Evolutionary conservation across 1,140 invertebrate genomes (phyloP).

Genomic region (Atta colombica): DNA sequence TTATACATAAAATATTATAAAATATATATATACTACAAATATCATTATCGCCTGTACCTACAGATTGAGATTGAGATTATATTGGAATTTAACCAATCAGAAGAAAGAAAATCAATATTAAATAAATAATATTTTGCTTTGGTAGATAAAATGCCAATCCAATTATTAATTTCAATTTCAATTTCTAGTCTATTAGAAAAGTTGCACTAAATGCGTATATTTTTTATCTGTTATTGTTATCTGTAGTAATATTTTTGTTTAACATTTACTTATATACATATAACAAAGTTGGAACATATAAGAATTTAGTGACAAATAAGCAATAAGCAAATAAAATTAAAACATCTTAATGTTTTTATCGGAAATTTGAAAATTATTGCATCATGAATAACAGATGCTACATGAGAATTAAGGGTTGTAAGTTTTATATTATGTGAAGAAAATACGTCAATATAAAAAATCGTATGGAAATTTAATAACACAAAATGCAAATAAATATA

Average conservation of each 20-base stretch:
- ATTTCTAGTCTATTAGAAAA: background rate
- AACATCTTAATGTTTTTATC: background rate
- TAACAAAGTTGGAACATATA: background rate
- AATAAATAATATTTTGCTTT: no score
- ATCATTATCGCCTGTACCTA: no score
- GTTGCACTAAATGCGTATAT: background rate
- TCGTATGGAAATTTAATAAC: background rate
- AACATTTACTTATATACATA: background rate
- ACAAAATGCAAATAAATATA: background rate
- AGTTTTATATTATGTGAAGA: background rate
- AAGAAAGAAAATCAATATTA: no score
- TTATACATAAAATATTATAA: background rate
- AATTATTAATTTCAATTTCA: no score
- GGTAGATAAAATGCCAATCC: no score
- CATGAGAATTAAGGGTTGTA: no score
- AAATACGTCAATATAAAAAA: background rate
- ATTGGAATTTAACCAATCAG: no score
- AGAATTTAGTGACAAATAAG: background rate
- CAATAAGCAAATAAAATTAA: background rate
- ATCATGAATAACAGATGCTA: background rate
- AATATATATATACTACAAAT: background rate
- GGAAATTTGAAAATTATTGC: constrained; percentile 15
- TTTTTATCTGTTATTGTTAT: background rate
- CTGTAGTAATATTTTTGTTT: background rate
- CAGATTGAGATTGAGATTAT: no score